These are phyloP conservation scores for Julus scanicus DNA, from an alignment of 2,888 invertebrate species.

Conservation along the genomic window DNA sequence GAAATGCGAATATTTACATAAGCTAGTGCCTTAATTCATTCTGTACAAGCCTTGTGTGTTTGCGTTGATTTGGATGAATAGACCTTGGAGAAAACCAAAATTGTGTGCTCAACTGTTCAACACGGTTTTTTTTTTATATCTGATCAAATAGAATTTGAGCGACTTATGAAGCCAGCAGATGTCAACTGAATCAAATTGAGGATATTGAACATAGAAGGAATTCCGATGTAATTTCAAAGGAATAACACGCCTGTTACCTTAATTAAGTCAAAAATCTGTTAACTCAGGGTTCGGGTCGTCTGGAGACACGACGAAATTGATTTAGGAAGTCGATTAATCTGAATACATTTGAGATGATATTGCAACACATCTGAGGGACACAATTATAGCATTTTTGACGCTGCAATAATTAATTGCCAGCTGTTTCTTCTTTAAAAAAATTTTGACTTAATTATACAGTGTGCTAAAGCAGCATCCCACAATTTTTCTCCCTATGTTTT, in stretches of 20 bases:
- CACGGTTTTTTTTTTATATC: background rate
- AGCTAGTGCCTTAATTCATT: slow-evolving; percentile 3
- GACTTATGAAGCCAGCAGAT: slow-evolving; percentile 16
- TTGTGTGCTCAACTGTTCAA: background rate
- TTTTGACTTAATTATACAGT: too few species aligned
- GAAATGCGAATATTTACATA: background rate
- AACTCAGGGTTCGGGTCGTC: background rate
- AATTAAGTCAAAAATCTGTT: background rate
- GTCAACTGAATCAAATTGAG: slow-evolving; percentile 11
- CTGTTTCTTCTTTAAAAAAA: too few species aligned
- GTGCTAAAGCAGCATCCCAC: too few species aligned
- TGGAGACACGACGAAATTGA: background rate
- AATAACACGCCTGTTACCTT: background rate
- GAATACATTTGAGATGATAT: too few species aligned
- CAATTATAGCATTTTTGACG: too few species aligned
- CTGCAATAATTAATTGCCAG: too few species aligned
- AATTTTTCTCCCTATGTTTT: too few species aligned
- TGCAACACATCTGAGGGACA: too few species aligned
- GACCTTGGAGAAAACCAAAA: slow-evolving; percentile 2
- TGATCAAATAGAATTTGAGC: background rate
- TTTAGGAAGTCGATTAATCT: background rate
- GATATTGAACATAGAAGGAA: background rate
- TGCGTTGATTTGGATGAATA: slow-evolving; percentile 12
- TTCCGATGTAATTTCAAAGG: background rate
- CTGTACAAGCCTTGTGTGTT: background rate